Evolutionary conservation across 1,140 invertebrate species (phyloP), one percentile per base, ranked within the genome.

Genomic region (Tenebrio molitor): DNA sequence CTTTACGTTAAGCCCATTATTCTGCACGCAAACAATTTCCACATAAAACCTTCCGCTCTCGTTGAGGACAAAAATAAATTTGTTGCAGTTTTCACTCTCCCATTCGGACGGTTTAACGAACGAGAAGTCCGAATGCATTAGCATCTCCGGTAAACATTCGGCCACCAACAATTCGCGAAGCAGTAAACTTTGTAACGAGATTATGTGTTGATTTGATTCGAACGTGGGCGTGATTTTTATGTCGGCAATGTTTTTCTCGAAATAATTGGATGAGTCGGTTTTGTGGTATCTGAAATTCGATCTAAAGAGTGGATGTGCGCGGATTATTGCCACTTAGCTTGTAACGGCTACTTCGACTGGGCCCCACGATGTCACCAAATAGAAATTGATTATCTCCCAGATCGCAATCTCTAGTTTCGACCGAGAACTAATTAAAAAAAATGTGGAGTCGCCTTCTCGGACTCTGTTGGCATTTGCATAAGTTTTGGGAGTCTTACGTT

Each of bases 321-420:
- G 50, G 50, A 58, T 58, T 58, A 58, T 58, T 58, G 50, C 50
- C 50, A 29, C 50, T 58, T 29, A 29, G n/a, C n/a, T 58, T 17
- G 50, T 25, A 29, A 58, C 50, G 23, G 19, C 21, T 15, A 33
- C 50, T 50, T 12, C 50, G 50, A 58, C 21, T 25, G 17, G 21
- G 19, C 44, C 44, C n/a, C 44, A 50, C 8, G 50, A 58, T 58
- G 23, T 58, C 23, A n/a, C 44, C 44, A 58, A 58, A 58, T 58
- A 29, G 50, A 50, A 29, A 58, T 58, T 25, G 44, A 50, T 14
- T 16, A 50, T 50, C n/a, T 23, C 19, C 44, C 16, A 50, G 44
- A 50, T 50, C 44, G 44, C 23, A 50, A 33, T 33, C 29, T 21
- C 44, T 46, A 17, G 19, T 16, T 8, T 19, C 6, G 19, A 10